Evolutionary conservation across 2,797 vertebrate genomes (phyloP), one percentile per base, ranked within the genome.

Genomic region (Rhynchotus rufescens): DNA sequence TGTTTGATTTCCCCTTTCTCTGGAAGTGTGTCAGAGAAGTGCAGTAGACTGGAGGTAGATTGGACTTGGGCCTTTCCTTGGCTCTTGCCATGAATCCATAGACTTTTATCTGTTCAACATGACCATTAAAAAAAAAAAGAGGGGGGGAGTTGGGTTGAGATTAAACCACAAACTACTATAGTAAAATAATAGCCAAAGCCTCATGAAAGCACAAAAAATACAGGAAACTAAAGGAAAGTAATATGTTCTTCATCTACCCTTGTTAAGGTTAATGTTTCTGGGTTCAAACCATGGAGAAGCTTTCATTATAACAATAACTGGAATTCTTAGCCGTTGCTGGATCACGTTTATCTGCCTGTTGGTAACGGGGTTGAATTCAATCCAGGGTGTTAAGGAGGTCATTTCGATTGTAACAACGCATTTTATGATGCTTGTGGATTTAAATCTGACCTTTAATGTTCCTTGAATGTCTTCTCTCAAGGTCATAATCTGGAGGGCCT

Each of bases 151-250:
- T 49, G 22, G 12, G 23, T 12, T 51, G 62, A 80, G 93, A 93
- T 80, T 42, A 83, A 94, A 73, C 88, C 51, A 62, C 74, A 90
- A 95, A 92, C 77, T 94, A 90, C 80, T n/a, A n/a, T 84, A 92
- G 85, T 90, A 90, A 90, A 95, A 90, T 81, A 96, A 95, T 91
- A 94, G 88, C 91, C 90, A 90, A 78, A 75, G 60, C 82, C 84
- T 93, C 84, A 64, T 85, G 84, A 83, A 92, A 91, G 30, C 9
- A 1, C 64, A 86, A 25, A 80, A 86, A 20, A 4, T 26, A 34
- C 45, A 81, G 77, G 67, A 81, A 90, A 79, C 38, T 56, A 57
- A n/a, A 81, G 77, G 67, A 81, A 90, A 79, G 34, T 56, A 57
- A n/a, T 56, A 49, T 67, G 76, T 83, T 89, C 91, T 93, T 94